These are phyloP conservation scores for Rotaria sp. DNA, from an alignment of 2,888 invertebrate species.

Conservation along the genomic window DNA sequence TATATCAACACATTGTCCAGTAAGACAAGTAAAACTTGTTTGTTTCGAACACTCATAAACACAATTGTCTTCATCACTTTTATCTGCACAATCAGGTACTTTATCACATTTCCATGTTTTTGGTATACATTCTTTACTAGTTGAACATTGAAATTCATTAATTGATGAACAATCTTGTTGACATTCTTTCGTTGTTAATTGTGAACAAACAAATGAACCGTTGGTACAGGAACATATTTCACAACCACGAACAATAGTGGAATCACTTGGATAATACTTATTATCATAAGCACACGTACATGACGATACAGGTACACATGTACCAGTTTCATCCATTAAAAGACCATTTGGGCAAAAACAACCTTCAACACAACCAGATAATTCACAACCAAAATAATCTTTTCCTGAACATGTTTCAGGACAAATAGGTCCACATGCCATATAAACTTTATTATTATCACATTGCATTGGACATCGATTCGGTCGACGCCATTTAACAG, in stretches of 20 bases:
- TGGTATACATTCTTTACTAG: constrained; percentile 29
- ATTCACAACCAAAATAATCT: not conserved
- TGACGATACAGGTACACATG: not conserved
- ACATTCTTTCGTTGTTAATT: not conserved
- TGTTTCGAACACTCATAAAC: constrained; percentile 16
- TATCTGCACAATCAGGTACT: constrained; percentile 31
- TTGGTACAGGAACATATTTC: constrained; percentile 32
- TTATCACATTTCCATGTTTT: constrained; percentile 34
- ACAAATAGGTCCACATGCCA: constrained; percentile 23
- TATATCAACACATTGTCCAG: constrained; percentile 36
- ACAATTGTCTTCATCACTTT: constrained; percentile 34
- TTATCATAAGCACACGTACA: constrained; percentile 23
- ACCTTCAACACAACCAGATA: constrained; percentile 14
- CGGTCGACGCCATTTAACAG: constrained; percentile 16
- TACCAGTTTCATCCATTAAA: not conserved
- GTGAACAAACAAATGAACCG: constrained; percentile 31
- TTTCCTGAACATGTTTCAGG: not conserved
- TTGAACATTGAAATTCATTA: constrained; percentile 33
- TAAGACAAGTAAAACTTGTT: constrained; percentile 31
- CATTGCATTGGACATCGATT: constrained; percentile 29
- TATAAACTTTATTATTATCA: constrained; percentile 26
- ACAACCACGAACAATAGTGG: constrained; percentile 30
- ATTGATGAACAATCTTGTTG: constrained; percentile 27
- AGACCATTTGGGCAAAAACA: constrained; percentile 25
- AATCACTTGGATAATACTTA: constrained; percentile 32